Evolutionary conservation across 2,888 invertebrate species (phyloP).

Genomic region (Orthonychiurus folsomi): DNA sequence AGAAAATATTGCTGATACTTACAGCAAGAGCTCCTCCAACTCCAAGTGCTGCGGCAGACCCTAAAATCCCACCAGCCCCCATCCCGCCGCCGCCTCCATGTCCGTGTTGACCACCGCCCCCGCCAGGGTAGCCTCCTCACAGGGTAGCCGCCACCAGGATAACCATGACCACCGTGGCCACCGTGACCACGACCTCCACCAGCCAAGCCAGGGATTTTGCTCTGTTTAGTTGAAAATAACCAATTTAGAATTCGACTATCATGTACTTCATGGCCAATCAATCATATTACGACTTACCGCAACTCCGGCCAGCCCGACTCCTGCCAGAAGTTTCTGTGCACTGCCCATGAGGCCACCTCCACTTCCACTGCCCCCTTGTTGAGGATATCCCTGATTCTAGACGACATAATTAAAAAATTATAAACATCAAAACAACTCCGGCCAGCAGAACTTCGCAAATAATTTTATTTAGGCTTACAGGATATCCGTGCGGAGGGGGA

Average conservation of each 20-base stretch:
- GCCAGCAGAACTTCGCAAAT: too few species aligned
- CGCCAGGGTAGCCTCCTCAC: slow-evolving; percentile 15
- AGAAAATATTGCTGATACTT: slow-evolving; percentile 13
- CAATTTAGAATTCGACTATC: neutral
- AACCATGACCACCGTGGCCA: slow-evolving; percentile 19
- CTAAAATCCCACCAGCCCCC: slow-evolving; percentile 22
- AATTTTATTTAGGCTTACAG: too few species aligned
- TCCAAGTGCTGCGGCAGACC: slow-evolving; percentile 31
- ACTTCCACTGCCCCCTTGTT: slow-evolving; percentile 10
- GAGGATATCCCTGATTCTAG: slow-evolving; percentile 14
- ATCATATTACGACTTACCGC: slow-evolving; percentile 21
- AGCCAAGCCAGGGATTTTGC: slow-evolving; percentile 34
- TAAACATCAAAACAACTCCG: too few species aligned
- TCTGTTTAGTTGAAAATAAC: slow-evolving; percentile 16
- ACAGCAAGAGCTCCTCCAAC: slow-evolving; percentile 31
- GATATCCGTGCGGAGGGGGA: slow-evolving; percentile 16
- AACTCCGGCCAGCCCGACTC: slow-evolving; percentile 32
- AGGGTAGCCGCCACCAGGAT: slow-evolving; percentile 17
- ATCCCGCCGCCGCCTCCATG: slow-evolving; percentile 19
- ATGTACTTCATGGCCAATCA: neutral
- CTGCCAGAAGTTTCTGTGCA: slow-evolving; percentile 31
- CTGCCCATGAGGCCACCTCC: slow-evolving; percentile 27
- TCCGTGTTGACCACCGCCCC: too few species aligned
- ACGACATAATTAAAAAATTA: too few species aligned
- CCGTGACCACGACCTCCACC: slow-evolving; percentile 20